Percentiles rank a stretch among this genome's conserved stretches.
These are phyloP conservation scores for Octopus sinensis DNA, from an alignment of 1,140 invertebrate genomes.

Conservation along the genomic window DNA sequence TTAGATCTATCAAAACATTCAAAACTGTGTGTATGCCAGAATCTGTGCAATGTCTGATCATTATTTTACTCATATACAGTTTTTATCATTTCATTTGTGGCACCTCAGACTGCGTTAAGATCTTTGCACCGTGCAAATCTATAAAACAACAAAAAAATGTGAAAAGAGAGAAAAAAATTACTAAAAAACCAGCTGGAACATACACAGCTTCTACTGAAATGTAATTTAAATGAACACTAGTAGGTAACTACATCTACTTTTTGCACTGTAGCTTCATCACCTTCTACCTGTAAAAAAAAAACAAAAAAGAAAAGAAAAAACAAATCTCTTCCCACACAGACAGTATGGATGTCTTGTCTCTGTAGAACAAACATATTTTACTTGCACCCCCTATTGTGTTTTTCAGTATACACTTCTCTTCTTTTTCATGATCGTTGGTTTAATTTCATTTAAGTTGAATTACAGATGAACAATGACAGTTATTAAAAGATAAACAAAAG, in stretches of 20 bases:
- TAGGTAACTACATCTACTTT: not conserved
- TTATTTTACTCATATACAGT: not conserved
- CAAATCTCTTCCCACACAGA: not conserved
- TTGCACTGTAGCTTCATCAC: conserved; percentile 7
- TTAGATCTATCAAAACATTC: not conserved
- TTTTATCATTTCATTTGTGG: not conserved
- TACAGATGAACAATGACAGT: conserved; percentile 7
- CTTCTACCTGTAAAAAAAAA: not conserved
- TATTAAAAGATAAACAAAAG: conserved; percentile 11
- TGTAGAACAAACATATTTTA: conserved; percentile 10
- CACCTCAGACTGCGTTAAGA: not conserved
- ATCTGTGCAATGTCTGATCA: not conserved
- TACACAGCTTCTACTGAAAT: not conserved
- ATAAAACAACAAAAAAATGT: not conserved
- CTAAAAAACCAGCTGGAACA: not conserved
- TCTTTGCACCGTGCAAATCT: not conserved
- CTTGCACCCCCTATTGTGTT: conserved; percentile 4
- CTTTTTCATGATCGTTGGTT: conserved; percentile 4
- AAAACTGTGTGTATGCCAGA: not conserved
- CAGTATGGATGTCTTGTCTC: conserved; percentile 4
- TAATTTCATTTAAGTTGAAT: conserved; percentile 10
- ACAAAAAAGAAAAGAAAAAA: not conserved
- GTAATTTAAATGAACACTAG: not conserved
- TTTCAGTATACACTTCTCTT: conserved; percentile 2
- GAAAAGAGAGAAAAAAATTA: not conserved